Conservation (phyloP, 2,888 invertebrate species). For the Schizaphis graminum region DNA sequence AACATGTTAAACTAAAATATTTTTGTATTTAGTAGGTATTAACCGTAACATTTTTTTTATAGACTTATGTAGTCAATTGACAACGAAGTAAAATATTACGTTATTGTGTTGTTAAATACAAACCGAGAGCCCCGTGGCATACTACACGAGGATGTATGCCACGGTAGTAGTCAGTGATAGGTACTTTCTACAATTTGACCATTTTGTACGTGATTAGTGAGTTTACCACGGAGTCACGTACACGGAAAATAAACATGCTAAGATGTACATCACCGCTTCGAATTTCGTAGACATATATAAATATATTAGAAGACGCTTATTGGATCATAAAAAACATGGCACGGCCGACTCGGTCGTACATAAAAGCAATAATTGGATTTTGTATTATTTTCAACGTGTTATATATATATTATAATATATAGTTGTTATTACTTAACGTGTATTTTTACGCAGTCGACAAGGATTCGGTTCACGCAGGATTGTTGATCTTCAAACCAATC, state of each 20-base stretch:
- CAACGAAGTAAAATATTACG: background rate
- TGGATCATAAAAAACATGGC: background rate
- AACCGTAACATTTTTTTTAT: background rate
- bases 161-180: background rate
- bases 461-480: conserved; percentile 70
- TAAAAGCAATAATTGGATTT: background rate
- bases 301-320: background rate
- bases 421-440: background rate
- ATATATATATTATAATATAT: background rate
- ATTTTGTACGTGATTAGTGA: background rate
- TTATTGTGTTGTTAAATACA: background rate
- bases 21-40: background rate
- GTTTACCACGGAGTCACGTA: conserved; percentile 24
- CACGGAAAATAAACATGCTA: background rate
- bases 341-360: background rate
- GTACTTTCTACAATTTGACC: conserved; percentile 49
- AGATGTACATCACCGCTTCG: background rate
- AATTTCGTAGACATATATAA: background rate
- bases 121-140: background rate
- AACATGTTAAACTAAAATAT: background rate
- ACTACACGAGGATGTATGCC: no score
- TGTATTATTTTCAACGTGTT: background rate
- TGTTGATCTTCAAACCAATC: conserved; percentile 71
- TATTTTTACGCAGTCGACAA: conserved; percentile 66
- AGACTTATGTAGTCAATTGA: background rate